A percentile compares a stretch with the other conserved stretches of the same genome.
Conservation (phyloP, 2,797 vertebrate species). For the Antrozous pallidus region DNA sequence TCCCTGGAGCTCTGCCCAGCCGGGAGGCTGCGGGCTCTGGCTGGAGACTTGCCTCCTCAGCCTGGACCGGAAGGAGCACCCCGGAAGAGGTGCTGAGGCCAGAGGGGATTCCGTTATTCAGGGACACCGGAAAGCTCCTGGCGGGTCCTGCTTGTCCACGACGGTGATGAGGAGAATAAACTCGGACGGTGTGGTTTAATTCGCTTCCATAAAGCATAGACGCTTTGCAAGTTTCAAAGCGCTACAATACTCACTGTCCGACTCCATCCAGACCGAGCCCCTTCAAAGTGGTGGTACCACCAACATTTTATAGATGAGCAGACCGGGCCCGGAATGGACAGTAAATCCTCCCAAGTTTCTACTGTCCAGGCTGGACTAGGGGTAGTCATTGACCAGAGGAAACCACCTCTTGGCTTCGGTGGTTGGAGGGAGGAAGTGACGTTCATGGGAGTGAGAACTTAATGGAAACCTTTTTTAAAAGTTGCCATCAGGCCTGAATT, state of each 20-base stretch:
- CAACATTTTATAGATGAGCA: not conserved
- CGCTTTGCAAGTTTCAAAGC: not conserved
- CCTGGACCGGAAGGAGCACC: not conserved
- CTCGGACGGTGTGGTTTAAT: not conserved
- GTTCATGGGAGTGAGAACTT: not conserved
- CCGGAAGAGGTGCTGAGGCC: not conserved
- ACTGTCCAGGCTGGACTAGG: not conserved
- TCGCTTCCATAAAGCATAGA: conserved; percentile 1
- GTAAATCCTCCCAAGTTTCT: not conserved
- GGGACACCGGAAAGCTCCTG: not conserved
- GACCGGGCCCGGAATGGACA: not conserved
- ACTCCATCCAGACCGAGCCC: not conserved
- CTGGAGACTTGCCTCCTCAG: not conserved
- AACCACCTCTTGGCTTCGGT: not conserved
- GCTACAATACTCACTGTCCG: not conserved
- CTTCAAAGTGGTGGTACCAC: not conserved
- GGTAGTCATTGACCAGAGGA: conserved; percentile 35
- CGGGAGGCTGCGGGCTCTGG: not conserved
- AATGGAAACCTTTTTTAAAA: conserved; percentile 11
- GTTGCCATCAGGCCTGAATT: not conserved
- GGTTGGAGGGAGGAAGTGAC: conserved; percentile 58
- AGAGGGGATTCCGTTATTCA: not conserved
- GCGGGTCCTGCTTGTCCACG: not conserved
- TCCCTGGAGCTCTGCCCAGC: not conserved
- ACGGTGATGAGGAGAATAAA: not conserved